These are phyloP conservation scores for Eristalinus aeneus DNA, from an alignment of 2,888 invertebrate genomes.

Conservation along the genomic window DNA sequence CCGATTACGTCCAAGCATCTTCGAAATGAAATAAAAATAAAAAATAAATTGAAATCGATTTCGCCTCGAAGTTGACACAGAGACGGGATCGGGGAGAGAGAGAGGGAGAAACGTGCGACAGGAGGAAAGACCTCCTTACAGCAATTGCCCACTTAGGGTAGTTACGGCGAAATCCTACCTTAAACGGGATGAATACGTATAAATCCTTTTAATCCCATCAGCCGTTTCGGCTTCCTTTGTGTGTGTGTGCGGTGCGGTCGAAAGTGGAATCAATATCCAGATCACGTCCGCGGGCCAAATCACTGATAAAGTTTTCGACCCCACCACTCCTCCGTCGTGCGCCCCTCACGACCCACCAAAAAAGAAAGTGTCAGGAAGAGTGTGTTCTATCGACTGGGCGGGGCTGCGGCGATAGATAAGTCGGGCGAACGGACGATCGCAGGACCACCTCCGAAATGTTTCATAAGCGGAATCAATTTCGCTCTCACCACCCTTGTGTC, in stretches of 20 bases:
- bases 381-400: slow-evolving; percentile 9
- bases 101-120: not conserved
- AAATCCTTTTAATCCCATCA: slow-evolving; percentile 69
- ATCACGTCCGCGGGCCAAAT: slow-evolving; percentile 69
- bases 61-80: slow-evolving; percentile 21
- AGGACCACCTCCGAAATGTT: slow-evolving; percentile 48
- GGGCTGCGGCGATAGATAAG: slow-evolving; percentile 20
- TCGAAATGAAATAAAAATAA: slow-evolving; percentile 63
- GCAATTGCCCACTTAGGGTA: slow-evolving; percentile 67
- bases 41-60: slow-evolving; percentile 68
- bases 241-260: slow-evolving; percentile 1
- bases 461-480: slow-evolving; percentile 65
- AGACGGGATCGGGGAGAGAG: not conserved
- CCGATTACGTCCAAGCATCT: slow-evolving; percentile 50
- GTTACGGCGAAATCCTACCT: slow-evolving; percentile 68
- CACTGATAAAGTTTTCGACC: slow-evolving; percentile 62
- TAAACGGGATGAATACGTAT: slow-evolving; percentile 68
- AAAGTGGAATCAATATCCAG: slow-evolving; percentile 62
- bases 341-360: too few species aligned
- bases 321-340: slow-evolving; percentile 4
- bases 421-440: slow-evolving; percentile 21
- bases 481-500: not conserved
- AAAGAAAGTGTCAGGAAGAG: not conserved
- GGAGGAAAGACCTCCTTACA: slow-evolving; percentile 40
- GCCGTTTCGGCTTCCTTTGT: not conserved